Base-by-base conservation (phyloP, 1,140 invertebrate species). In the Drosophila teissieri region DNA sequence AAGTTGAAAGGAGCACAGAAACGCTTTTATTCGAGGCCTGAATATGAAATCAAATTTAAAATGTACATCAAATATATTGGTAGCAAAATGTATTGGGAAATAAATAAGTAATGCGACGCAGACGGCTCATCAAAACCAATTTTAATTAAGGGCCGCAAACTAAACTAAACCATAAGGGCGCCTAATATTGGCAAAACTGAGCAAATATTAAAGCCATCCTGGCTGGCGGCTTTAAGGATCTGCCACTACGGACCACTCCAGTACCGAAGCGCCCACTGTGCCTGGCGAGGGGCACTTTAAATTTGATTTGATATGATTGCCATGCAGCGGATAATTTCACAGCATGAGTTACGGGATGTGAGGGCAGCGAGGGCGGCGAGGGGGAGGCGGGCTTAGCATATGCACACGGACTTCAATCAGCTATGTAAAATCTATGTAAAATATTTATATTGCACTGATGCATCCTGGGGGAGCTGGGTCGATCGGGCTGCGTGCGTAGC, bases 391-490 rank as follows among this genome's bases (percentile, higher is more conserved):
- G 63, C 52, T 80, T 78, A 80, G 49, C 73, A 85, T 85, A 80
- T 85, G 81, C 60, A 76, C 78, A 76, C 58, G 83, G 79, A 79
- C 84, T 88, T 79, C 83, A 86, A 86, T 86, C 83, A 86, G 83
- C 84, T 86, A 89, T 89, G 84, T 88, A 83, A 86, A 86, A 86
- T 86, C 83, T 86, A 86, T 86, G 84, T 86, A 86, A 86, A 86
- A 86, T 86, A 86, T 86, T 86, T 86, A 86, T 86, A 80, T 77
- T 86, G 72, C 80, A 76, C 69, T 88, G 83, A 82, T 82, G 82
- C 77, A 85, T 63, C 56, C 80, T 22, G 57, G 53, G 57, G 80
- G 70, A 65, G 60, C 34, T 49, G 36, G 40, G 58, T 65, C 40
- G 73, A 57, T 42, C 61, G 44, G 42, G 56, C 44, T 63, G 62